A percentile compares a stretch with the other conserved stretches of the same genome.
Conservation (phyloP, 2,797 vertebrate species). For the Podargus strigoides region DNA sequence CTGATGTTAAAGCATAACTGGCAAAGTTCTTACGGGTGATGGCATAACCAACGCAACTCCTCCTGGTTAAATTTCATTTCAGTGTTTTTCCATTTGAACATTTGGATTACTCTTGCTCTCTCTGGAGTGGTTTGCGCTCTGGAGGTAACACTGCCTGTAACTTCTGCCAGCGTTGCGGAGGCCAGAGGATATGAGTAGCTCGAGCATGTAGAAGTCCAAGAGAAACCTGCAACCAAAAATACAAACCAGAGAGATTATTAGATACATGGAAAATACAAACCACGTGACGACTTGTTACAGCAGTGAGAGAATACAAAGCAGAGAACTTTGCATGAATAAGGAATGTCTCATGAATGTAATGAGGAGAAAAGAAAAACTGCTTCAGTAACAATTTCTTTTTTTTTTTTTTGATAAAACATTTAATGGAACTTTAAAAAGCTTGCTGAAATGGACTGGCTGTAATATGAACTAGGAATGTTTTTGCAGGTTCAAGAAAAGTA, state of each 20-base stretch:
- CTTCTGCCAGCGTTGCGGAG: slow-evolving; percentile 76
- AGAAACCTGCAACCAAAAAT: slow-evolving; percentile 68
- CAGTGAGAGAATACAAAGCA: neutral
- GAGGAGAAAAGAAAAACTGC: neutral
- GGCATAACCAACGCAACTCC: neutral
- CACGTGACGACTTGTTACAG: neutral
- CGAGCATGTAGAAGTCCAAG: slow-evolving; percentile 78
- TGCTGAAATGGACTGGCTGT: neutral
- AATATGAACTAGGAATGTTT: neutral
- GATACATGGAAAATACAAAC: neutral
- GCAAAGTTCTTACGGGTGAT: neutral
- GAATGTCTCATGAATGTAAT: neutral
- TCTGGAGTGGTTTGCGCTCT: slow-evolving; percentile 62
- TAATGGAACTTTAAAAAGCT: neutral
- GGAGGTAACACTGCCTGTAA: slow-evolving; percentile 68
- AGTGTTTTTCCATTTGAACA: neutral
- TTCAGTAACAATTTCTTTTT: neutral
- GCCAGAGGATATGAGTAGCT: slow-evolving; percentile 80
- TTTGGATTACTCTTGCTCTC: slow-evolving; percentile 6
- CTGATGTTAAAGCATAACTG: neutral
- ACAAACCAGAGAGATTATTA: neutral
- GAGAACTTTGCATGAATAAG: neutral
- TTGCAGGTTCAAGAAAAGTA: neutral
- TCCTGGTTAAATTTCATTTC: neutral
- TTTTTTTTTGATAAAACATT: neutral